phyloP scores from a whole-genome alignment of 2,888 invertebrate genomes.

The Blera fallax region DNA sequence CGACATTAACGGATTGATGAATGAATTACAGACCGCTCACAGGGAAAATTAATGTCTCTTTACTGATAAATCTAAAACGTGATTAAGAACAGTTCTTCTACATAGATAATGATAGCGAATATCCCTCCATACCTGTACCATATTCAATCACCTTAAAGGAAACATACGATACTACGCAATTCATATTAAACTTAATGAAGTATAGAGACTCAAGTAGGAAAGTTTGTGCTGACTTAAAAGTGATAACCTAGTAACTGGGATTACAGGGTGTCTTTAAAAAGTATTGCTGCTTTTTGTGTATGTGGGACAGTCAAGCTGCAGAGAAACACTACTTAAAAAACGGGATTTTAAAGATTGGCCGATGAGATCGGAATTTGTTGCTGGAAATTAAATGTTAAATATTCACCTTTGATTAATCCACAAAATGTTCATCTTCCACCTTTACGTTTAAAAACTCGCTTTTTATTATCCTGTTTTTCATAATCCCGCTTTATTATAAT shows the following conservation, averaged over 20 bases:
- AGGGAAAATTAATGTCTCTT: background rate
- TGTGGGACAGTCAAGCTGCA: too few relatives aligned
- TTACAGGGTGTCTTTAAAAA: too few relatives aligned
- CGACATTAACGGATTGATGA: background rate
- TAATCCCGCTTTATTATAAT: too few relatives aligned
- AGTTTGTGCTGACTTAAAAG: too few relatives aligned
- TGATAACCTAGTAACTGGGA: too few relatives aligned
- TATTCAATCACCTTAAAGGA: too few relatives aligned
- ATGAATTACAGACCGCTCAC: background rate
- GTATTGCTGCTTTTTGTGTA: too few relatives aligned
- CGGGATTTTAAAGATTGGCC: background rate
- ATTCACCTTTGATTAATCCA: background rate
- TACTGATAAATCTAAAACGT: background rate
- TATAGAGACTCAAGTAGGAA: background rate
- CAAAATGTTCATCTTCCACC: background rate
- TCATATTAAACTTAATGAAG: background rate
- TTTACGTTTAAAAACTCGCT: background rate
- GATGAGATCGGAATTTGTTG: background rate
- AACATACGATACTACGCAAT: background rate
- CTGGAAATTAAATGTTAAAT: background rate
- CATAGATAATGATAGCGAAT: background rate
- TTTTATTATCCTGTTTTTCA: too few relatives aligned
- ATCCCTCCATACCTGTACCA: background rate
- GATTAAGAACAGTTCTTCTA: background rate
- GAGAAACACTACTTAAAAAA: background rate